Conservation (phyloP, 2,113 vertebrate species). For the Pachycephala philippinensis region DNA sequence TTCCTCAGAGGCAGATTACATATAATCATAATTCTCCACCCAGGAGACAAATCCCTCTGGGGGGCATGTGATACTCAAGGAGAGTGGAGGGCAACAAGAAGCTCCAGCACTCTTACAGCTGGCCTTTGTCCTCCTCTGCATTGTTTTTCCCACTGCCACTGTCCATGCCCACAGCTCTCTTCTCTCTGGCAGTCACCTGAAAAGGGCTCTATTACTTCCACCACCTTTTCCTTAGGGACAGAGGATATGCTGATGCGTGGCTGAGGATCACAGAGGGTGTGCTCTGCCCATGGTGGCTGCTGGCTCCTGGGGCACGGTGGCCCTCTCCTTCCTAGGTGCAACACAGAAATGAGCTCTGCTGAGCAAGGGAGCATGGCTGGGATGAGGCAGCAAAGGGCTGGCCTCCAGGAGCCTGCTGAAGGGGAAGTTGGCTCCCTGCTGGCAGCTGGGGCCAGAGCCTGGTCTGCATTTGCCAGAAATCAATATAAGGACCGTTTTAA, state of each 20-base stretch:
- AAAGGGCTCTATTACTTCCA: neutral
- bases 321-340: neutral
- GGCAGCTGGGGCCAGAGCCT: neutral
- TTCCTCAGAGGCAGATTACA: neutral
- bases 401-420: neutral
- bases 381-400: neutral
- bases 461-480: neutral
- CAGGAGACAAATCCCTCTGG: neutral
- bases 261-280: neutral
- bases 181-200: neutral
- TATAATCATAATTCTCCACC: neutral
- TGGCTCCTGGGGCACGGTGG: neutral
- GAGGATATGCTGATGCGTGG: neutral
- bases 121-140: neutral
- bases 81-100: neutral
- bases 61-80: neutral
- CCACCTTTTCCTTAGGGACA: neutral
- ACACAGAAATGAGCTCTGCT: accelerated
- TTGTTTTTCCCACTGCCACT: neutral
- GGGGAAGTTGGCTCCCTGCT: neutral
- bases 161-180: neutral
- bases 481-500: neutral
- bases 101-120: neutral
- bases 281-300: accelerated
- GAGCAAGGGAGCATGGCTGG: neutral